These are phyloP conservation scores for Lumbricus terrestris DNA, from an alignment of 2,888 invertebrate genomes.

Conservation along the genomic window DNA sequence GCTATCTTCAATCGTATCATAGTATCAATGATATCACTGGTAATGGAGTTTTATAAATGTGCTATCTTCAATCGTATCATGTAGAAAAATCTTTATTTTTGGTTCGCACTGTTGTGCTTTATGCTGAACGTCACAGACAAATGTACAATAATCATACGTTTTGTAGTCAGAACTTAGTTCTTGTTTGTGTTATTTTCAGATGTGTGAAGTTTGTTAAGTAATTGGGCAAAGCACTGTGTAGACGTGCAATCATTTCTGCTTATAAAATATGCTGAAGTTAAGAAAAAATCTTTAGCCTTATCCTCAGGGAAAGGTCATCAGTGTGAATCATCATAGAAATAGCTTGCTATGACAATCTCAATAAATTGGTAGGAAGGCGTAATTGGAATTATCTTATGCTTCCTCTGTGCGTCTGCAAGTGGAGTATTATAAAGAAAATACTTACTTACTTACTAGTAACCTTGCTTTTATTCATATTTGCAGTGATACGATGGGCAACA, in stretches of 20 bases:
- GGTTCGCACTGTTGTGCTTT: not conserved
- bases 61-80: no score
- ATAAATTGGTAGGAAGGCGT: no score
- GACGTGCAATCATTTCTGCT: not conserved
- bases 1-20: no score
- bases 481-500: slow-evolving; percentile 98
- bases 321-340: no score
- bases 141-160: not conserved
- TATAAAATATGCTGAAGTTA: not conserved
- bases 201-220: not conserved
- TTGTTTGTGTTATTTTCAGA: not conserved
- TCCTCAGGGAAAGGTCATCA: not conserved
- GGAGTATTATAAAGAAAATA: no score
- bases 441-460: no score
- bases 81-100: not conserved
- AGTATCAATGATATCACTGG: no score
- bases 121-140: not conserved
- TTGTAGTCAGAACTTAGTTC: not conserved
- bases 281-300: not conserved
- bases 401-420: no score
- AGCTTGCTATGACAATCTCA: no score
- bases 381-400: not conserved
- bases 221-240: not conserved
- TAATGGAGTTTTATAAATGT: slow-evolving; percentile 55
- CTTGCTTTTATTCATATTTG: slow-evolving; percentile 47